Evolutionary conservation across 2,888 invertebrate species (phyloP).

Genomic region (Diplolepis rosae): DNA sequence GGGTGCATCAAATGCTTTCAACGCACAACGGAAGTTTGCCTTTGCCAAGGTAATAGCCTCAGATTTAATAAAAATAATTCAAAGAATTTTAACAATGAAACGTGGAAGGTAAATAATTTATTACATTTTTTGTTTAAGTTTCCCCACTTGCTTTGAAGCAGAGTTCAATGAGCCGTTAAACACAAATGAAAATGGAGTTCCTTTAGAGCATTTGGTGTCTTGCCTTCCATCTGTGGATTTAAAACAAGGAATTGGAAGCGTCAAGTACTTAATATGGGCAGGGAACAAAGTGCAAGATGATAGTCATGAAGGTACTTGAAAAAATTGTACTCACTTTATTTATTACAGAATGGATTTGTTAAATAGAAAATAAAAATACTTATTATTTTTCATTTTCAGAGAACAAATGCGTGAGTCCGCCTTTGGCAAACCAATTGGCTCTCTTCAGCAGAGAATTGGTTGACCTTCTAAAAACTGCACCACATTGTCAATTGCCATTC

Average conservation of each 20-base stretch:
- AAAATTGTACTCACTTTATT: background rate
- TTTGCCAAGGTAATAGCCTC: conserved; percentile 87
- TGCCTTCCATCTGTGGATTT: conserved; percentile 85
- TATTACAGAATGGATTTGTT: background rate
- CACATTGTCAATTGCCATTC: conserved; percentile 87
- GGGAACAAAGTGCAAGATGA: conserved; percentile 62
- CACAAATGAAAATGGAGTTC: conserved; percentile 84
- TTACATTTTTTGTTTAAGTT: conserved; percentile 74
- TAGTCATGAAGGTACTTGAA: conserved; percentile 65
- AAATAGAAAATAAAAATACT: background rate
- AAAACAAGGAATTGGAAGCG: conserved; percentile 74
- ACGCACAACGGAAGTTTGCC: conserved; percentile 87
- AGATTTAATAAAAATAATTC: conserved; percentile 40
- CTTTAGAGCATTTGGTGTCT: conserved; percentile 91
- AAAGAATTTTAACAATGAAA: background rate
- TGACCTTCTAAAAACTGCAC: conserved; percentile 87
- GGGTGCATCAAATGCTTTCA: conserved; percentile 81
- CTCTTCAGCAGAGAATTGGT: conserved; percentile 91
- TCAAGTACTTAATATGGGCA: conserved; percentile 77
- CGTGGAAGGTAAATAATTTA: conserved; percentile 18
- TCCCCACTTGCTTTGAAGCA: conserved; percentile 87
- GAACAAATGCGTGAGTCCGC: conserved; percentile 79
- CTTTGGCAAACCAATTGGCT: conserved; percentile 82
- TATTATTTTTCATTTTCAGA: conserved; percentile 51
- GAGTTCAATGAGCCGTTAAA: conserved; percentile 80